Evolutionary conservation across 1,140 invertebrate species (phyloP).

Genomic region (Penaeus chinensis): DNA sequence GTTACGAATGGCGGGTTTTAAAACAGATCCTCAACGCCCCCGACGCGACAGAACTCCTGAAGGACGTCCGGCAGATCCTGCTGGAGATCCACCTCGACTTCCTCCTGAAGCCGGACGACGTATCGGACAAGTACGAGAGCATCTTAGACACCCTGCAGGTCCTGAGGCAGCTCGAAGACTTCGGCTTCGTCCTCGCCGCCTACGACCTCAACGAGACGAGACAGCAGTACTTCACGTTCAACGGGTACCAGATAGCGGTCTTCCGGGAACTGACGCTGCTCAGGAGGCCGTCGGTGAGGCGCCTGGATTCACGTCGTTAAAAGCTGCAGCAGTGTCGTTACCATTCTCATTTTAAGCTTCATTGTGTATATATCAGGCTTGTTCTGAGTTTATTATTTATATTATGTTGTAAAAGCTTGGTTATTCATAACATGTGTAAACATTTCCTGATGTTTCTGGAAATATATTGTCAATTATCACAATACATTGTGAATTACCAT

Average conservation of each 20-base stretch:
- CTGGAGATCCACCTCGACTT: slow-evolving; percentile 45
- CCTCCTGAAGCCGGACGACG: background rate
- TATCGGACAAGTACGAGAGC: background rate
- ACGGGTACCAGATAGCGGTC: background rate
- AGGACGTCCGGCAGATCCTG: slow-evolving; percentile 36
- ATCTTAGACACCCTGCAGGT: background rate
- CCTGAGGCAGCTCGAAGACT: slow-evolving; percentile 8
- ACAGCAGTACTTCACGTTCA: slow-evolving; percentile 8
- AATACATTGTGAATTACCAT: too few species aligned
- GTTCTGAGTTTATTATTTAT: too few species aligned
- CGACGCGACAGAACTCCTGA: slow-evolving; percentile 9
- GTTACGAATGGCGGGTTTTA: slow-evolving; percentile 29
- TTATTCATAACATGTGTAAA: too few species aligned
- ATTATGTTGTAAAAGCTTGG: too few species aligned
- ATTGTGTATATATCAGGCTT: too few species aligned
- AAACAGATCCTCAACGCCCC: slow-evolving; percentile 24
- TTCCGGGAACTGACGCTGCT: slow-evolving; percentile 44
- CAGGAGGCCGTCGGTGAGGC: background rate
- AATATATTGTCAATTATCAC: too few species aligned
- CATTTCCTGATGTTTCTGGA: too few species aligned
- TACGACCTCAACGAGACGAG: slow-evolving; percentile 44
- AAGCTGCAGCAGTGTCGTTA: too few species aligned
- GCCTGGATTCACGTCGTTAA: too few species aligned
- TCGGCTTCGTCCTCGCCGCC: slow-evolving; percentile 41
- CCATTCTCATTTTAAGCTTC: too few species aligned